These are phyloP conservation scores for Brachypterus glaber DNA, from an alignment of 2,888 invertebrate genomes.

Conservation along the genomic window DNA sequence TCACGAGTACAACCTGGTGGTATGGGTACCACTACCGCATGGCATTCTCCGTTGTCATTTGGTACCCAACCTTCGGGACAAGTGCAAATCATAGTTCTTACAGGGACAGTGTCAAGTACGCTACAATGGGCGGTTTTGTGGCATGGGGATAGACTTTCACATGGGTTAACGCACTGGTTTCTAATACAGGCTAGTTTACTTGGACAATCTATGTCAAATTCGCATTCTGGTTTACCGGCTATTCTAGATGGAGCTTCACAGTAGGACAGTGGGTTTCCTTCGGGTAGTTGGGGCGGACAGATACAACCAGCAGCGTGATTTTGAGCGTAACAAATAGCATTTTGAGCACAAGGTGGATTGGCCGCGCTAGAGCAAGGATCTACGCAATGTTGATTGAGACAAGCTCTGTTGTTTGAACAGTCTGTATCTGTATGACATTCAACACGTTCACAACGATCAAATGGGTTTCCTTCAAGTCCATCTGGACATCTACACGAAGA, in stretches of 20 bases:
- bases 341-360: conserved; percentile 68
- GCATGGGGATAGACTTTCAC: conserved; percentile 67
- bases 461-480: conserved; percentile 73
- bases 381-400: conserved; percentile 61
- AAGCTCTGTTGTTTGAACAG: conserved; percentile 67
- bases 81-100: conserved; percentile 79
- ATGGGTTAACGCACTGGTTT: conserved; percentile 70
- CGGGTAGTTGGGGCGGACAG: conserved; percentile 69
- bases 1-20: conserved; percentile 70
- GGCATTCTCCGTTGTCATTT: conserved; percentile 68
- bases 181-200: conserved; percentile 72
- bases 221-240: conserved; percentile 57
- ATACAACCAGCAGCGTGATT: conserved; percentile 75
- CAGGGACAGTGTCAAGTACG: conserved; percentile 75
- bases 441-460: conserved; percentile 62
- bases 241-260: conserved; percentile 50
- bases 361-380: conserved; percentile 64
- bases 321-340: conserved; percentile 70
- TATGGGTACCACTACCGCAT: conserved; percentile 57
- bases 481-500: conserved; percentile 70
- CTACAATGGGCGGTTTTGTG: conserved; percentile 64
- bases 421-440: conserved; percentile 74
- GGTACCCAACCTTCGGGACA: conserved; percentile 80
- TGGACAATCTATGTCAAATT: conserved; percentile 69
- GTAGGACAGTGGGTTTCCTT: conserved; percentile 71